phyloP scores from a whole-genome alignment of 2,797 vertebrate species.

The Anniella stebbinsi region DNA sequence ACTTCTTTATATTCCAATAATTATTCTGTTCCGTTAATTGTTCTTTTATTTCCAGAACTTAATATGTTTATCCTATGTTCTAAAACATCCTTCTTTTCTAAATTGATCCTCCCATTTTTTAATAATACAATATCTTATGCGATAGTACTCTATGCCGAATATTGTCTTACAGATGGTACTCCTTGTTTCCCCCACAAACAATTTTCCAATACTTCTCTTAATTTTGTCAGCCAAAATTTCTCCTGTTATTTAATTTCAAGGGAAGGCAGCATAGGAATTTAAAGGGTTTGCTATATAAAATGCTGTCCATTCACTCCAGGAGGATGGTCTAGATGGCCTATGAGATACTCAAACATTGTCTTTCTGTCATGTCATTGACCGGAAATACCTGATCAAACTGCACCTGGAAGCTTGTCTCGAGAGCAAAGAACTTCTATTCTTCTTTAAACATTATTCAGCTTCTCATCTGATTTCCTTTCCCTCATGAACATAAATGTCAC shows the following conservation, averaged over 20 bases:
- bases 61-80: too few species aligned
- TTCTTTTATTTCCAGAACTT: too few species aligned
- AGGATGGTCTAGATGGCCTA: not conserved
- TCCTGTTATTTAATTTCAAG: not conserved
- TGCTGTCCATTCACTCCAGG: not conserved
- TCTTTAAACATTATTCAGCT: slow-evolving; percentile 39
- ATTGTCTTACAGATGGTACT: too few species aligned
- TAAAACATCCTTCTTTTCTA: too few species aligned
- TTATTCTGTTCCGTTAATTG: too few species aligned
- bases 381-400: not conserved
- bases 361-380: not conserved
- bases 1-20: too few species aligned
- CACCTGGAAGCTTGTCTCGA: slow-evolving; percentile 30
- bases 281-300: not conserved
- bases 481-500: not conserved
- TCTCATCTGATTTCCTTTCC: slow-evolving; percentile 55
- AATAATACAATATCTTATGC: too few species aligned
- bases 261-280: not conserved
- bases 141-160: too few species aligned
- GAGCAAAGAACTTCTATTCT: slow-evolving; percentile 45
- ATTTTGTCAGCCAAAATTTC: not conserved
- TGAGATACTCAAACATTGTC: not conserved
- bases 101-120: too few species aligned
- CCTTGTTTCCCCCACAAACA: too few species aligned
- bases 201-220: too few species aligned